Percentiles rank a stretch among this genome's conserved stretches.
Conservation (phyloP, 2,888 invertebrate genomes). For the Orthonevra nobilis region DNA sequence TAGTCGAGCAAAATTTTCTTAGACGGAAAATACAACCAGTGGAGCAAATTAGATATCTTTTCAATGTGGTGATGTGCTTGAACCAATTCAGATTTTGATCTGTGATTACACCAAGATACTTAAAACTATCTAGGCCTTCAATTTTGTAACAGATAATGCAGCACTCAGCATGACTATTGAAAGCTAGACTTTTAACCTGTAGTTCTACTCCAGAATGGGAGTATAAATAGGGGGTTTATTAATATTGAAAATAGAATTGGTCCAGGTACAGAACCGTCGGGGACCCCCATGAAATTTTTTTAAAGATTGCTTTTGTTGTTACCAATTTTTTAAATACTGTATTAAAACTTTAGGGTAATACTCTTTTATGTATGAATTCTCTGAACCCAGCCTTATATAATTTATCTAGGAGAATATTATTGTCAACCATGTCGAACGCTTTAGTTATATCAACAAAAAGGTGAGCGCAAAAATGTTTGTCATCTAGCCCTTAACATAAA, state of each 20-base stretch:
- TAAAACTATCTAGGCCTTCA: neutral
- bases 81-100: neutral
- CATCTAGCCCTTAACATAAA: neutral
- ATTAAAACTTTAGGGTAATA: neutral
- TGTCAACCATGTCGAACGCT: neutral
- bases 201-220: neutral
- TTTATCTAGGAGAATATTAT: neutral
- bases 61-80: neutral
- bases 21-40: too few species aligned
- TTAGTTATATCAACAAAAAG: neutral
- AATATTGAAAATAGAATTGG: neutral
- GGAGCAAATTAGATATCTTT: too few species aligned
- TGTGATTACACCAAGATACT: neutral
- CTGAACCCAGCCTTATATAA: neutral
- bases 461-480: neutral
- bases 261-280: neutral
- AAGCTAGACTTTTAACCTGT: neutral
- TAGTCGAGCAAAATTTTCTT: neutral
- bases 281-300: neutral
- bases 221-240: neutral
- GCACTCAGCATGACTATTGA: neutral
- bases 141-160: neutral
- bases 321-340: neutral
- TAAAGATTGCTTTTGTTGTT: neutral
- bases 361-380: neutral